Conservation (phyloP, 1,140 invertebrate species). For the Anoplolepis gracilipes region DNA sequence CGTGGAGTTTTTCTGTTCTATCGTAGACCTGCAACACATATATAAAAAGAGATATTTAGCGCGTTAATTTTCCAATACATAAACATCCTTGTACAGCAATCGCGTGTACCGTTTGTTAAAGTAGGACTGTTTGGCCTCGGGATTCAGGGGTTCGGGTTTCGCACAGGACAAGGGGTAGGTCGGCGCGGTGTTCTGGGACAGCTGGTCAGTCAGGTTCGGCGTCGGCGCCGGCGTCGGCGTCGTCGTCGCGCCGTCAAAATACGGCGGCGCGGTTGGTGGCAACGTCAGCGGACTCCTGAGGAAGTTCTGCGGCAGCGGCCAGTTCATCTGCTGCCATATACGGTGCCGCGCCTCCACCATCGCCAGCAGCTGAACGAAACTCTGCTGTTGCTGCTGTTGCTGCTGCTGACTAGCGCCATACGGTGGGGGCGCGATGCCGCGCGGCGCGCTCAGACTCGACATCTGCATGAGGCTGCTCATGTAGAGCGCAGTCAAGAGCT, state of each 20-base stretch:
- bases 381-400: constrained; percentile 77
- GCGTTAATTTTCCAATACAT: neutral
- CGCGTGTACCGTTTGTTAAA: constrained; percentile 81
- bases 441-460: constrained; percentile 80
- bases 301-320: constrained; percentile 80
- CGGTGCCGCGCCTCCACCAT: constrained; percentile 85
- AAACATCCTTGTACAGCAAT: neutral
- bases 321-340: constrained; percentile 85
- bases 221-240: constrained; percentile 36
- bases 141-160: constrained; percentile 83
- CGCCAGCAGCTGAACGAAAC: constrained; percentile 83
- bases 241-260: constrained; percentile 79
- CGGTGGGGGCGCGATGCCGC: constrained; percentile 77
- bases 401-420: constrained; percentile 74
- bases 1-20: constrained; percentile 87
- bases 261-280: constrained; percentile 76
- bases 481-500: constrained; percentile 88
- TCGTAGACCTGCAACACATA: constrained; percentile 85
- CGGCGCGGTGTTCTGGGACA: constrained; percentile 79
- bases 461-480: constrained; percentile 87
- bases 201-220: constrained; percentile 80
- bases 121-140: constrained; percentile 79
- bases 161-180: constrained; percentile 82
- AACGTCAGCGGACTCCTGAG: constrained; percentile 78
- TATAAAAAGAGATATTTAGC: constrained; percentile 14